Conservation (phyloP, 2,888 invertebrate species). For the Chymomyza caudatula region DNA sequence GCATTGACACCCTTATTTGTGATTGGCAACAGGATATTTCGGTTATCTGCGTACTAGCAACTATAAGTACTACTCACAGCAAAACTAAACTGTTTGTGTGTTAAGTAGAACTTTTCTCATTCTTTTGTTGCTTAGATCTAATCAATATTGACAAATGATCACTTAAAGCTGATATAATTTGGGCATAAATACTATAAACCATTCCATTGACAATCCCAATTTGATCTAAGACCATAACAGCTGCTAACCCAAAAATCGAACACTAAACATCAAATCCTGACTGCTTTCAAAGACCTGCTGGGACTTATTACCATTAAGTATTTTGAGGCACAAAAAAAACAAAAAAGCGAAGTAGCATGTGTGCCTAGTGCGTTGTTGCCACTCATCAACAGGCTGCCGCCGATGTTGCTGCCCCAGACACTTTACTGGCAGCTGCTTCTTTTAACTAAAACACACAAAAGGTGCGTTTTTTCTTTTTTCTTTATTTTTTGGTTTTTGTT, state of each 20-base stretch:
- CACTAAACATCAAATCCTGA: background rate
- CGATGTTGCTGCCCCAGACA: constrained; percentile 30
- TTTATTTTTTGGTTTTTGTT: background rate
- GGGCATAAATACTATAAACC: background rate
- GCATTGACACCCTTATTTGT: no score
- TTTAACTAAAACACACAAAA: constrained; percentile 41
- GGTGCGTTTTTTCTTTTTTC: constrained; percentile 46
- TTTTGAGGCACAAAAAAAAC: background rate
- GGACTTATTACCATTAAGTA: background rate
- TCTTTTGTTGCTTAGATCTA: background rate
- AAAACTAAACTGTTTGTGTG: no score
- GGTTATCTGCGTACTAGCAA: no score
- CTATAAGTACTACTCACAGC: no score
- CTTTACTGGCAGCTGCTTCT: background rate
- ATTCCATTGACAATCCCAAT: background rate
- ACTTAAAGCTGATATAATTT: background rate
- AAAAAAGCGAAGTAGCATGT: background rate
- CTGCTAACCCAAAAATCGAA: background rate
- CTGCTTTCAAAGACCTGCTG: background rate
- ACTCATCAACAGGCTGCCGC: constrained; percentile 23
- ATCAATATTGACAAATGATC: background rate
- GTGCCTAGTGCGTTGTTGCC: constrained; percentile 12
- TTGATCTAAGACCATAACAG: background rate
- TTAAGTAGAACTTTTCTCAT: no score
- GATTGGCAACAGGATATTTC: no score